Evolutionary conservation across 2,888 invertebrate species (phyloP).

Genomic region (Palloptera scutellata): DNA sequence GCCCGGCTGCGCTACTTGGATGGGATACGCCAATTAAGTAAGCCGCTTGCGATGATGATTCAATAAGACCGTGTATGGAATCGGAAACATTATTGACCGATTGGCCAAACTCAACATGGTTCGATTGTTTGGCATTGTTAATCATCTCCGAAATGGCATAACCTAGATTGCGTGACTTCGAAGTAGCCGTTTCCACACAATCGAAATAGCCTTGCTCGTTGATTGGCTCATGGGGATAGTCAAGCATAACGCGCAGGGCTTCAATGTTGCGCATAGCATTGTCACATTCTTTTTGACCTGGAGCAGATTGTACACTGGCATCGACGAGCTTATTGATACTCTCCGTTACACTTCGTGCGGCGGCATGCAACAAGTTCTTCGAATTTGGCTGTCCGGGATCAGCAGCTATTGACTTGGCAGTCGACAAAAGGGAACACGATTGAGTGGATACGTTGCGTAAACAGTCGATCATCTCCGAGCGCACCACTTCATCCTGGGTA

Average conservation of each 20-base stretch:
- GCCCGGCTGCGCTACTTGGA: conserved; percentile 85
- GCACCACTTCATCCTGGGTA: conserved; percentile 77
- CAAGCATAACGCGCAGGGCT: conserved; percentile 81
- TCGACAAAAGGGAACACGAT: conserved; percentile 84
- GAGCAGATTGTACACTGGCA: conserved; percentile 80
- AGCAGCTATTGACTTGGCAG: conserved; percentile 88
- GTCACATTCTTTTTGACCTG: conserved; percentile 96
- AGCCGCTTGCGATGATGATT: conserved; percentile 93
- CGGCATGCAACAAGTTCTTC: conserved; percentile 86
- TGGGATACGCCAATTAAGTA: conserved; percentile 95
- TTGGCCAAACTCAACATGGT: conserved; percentile 84
- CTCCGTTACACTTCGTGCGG: conserved; percentile 90
- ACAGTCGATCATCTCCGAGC: conserved; percentile 84
- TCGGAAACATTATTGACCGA: conserved; percentile 84
- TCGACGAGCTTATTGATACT: conserved; percentile 88
- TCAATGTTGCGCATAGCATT: conserved; percentile 93
- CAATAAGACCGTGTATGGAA: conserved; percentile 90
- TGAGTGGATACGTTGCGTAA: conserved; percentile 87
- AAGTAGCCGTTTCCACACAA: conserved; percentile 89
- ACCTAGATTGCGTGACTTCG: conserved; percentile 83
- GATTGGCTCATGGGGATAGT: conserved; percentile 87
- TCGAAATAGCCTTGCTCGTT: conserved; percentile 91
- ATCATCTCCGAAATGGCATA: conserved; percentile 96
- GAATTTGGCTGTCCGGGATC: conserved; percentile 91
- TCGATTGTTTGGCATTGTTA: conserved; percentile 85